Evolutionary conservation across 1,140 invertebrate genomes (phyloP), one percentile per base, ranked within the genome.

Genomic region (Drosophila prosaltans): DNA sequence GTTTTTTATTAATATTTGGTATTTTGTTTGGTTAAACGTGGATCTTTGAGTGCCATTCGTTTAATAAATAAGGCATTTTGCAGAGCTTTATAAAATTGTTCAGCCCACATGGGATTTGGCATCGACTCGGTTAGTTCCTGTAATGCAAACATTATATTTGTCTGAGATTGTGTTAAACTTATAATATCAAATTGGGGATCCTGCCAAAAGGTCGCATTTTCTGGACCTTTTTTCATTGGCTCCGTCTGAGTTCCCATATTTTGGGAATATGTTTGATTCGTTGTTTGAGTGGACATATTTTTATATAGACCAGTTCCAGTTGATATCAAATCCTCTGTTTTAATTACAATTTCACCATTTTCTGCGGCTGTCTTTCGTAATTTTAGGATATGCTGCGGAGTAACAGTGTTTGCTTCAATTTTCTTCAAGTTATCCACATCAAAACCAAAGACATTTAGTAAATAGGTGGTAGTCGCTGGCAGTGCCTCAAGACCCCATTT

Each of bases 401-500:
- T 72, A 28, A 73, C 76, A 0, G 60, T 55, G 3, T 75, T 80
- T 4, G 10, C 2, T 10, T 78, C 39, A 0, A 88, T 59, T 28
- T 74, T n/a, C 62, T 71, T 78, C 0, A 88, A 9, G 4, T 65
- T 70, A 4, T 45, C 16, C 32, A 69, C 71, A 57, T 72, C 41
- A 3, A 83, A 72, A 28, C 73, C 80, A 2, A 88, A 66, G 1
- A 83, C 28, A 11, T 71, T 77, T 16, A 88, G 16, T 28, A 88
- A n/a, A 2, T 61, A 9, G 0, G 55, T 10, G 11, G 84, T 89
- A 0, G 30, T 10, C 2, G n/a, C 9, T 0, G 83, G 83, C 45
- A 83, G 5, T 0, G 32, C 21, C 28, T 89, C 70, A 32, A 88
- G 8, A 1, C 83, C 83, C 83, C 83, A 88, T 32, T 80, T 83